phyloP scores from a whole-genome alignment of 2,888 invertebrate species.

The Tachystola acroxantha region DNA sequence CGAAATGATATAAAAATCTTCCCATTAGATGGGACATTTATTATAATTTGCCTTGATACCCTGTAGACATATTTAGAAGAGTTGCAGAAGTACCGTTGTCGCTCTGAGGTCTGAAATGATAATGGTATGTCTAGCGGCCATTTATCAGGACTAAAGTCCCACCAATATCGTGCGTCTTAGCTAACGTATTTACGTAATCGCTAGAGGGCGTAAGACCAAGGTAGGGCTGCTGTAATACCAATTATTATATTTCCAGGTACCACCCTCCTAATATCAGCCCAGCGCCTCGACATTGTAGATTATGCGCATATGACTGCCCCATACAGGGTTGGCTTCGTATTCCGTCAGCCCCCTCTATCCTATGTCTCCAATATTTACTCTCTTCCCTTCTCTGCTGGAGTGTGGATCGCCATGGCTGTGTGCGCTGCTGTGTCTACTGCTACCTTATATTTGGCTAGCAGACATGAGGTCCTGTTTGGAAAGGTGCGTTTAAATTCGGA shows the following conservation, averaged over 20 bases:
- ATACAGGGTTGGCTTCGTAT: slow-evolving; percentile 72
- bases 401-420: slow-evolving; percentile 76
- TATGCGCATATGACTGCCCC: slow-evolving; percentile 67
- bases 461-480: slow-evolving; percentile 37
- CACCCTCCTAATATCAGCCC: slow-evolving; percentile 34
- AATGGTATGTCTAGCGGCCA: too few relatives aligned
- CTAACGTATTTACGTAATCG: too few relatives aligned
- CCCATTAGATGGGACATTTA: too few relatives aligned
- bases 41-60: too few relatives aligned
- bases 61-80: too few relatives aligned
- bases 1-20: too few relatives aligned
- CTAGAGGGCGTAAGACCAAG: too few relatives aligned
- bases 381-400: slow-evolving; percentile 77
- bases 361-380: slow-evolving; percentile 81
- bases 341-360: slow-evolving; percentile 82
- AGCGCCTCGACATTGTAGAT: slow-evolving; percentile 49
- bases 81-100: too few relatives aligned
- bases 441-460: slow-evolving; percentile 52
- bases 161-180: too few relatives aligned
- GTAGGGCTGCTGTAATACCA: too few relatives aligned
- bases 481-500: slow-evolving; percentile 24
- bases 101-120: too few relatives aligned
- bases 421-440: slow-evolving; percentile 49
- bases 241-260: slow-evolving; percentile 51
- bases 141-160: too few relatives aligned